A percentile compares a stretch with the other conserved stretches of the same genome.
Evolutionary conservation across 2,888 invertebrate genomes (phyloP).

Genomic region (Uloborus plumipes): DNA sequence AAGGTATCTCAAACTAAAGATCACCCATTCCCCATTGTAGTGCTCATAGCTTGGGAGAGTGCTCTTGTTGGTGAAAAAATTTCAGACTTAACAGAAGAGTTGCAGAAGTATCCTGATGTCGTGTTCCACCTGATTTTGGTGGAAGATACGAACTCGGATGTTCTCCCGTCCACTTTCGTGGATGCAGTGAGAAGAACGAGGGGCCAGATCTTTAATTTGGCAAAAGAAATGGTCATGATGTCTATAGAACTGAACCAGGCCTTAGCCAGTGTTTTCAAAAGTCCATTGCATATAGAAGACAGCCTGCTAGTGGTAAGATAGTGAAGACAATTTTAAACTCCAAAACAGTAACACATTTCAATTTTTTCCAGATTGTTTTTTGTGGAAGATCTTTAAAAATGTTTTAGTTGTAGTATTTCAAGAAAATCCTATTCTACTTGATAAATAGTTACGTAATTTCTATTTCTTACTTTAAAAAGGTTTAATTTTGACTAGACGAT

Average conservation of each 20-base stretch:
- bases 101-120: not conserved
- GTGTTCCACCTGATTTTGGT: conserved; percentile 30
- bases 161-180: conserved; percentile 5
- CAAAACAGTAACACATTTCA: too few species aligned
- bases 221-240: conserved; percentile 9
- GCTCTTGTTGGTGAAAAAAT: not conserved
- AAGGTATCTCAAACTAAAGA: conserved; percentile 9
- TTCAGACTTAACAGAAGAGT: conserved; percentile 7
- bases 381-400: too few species aligned
- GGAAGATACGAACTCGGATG: conserved; percentile 24
- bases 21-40: conserved; percentile 2
- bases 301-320: conserved; percentile 35
- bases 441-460: too few species aligned
- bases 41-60: conserved; percentile 33
- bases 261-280: conserved; percentile 18
- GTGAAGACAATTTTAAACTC: too few species aligned
- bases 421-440: too few species aligned
- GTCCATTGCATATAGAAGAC: conserved; percentile 35
- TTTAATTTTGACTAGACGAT: too few species aligned
- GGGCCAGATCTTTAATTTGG: conserved; percentile 22
- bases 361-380: too few species aligned
- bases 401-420: too few species aligned
- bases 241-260: conserved; percentile 4
- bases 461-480: too few species aligned
- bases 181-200: conserved; percentile 20